Evolutionary conservation across 2,797 vertebrate genomes (phyloP), one percentile per base, ranked within the genome.

Genomic region (Phoxinus dragarum): DNA sequence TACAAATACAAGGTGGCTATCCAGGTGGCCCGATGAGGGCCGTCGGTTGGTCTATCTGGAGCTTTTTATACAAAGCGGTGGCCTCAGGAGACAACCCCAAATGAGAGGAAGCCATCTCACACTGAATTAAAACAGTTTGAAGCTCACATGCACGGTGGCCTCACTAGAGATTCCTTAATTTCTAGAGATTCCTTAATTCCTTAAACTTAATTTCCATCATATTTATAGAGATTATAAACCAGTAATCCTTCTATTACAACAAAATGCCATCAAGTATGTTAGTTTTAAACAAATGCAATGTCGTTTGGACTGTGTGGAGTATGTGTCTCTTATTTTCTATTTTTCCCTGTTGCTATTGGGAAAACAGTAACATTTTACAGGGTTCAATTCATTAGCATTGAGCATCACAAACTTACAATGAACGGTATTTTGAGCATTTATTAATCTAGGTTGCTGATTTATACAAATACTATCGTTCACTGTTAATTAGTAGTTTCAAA

Each of bases 181-280:
- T n/a, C n/a, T n/a, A n/a, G n/a, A n/a, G n/a, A n/a, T n/a, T n/a
- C n/a, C n/a, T n/a, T n/a, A n/a, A n/a, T n/a, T n/a, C n/a, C n/a
- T n/a, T n/a, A n/a, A 52, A 68, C 74, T 61, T 56, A 66, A 59
- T 84, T 59, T 68, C 74, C 66, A 68, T 59, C 67, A 56, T 56
- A 56, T 76, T n/a, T 76, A 76, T 36, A 76, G 47, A 54, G 79
- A 89, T 85, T 68, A 69, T 85, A 75, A 87, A 23, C 74, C 27
- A 85, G 79, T 71, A 75, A 81, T 81, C 42, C 52, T 68, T 66
- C 73, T 61, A 80, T 64, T 83, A 74, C 86, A 80, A 54, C 82
- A 85, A 82, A 86, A 84, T 81, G 67, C 7, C 44, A 84, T 56
- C 12, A 47, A 47, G 38, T 44, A 47, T 56, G 34, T 27, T 36